Evolutionary conservation across 1,140 invertebrate species (phyloP).

Genomic region (Nephotettix cincticeps): DNA sequence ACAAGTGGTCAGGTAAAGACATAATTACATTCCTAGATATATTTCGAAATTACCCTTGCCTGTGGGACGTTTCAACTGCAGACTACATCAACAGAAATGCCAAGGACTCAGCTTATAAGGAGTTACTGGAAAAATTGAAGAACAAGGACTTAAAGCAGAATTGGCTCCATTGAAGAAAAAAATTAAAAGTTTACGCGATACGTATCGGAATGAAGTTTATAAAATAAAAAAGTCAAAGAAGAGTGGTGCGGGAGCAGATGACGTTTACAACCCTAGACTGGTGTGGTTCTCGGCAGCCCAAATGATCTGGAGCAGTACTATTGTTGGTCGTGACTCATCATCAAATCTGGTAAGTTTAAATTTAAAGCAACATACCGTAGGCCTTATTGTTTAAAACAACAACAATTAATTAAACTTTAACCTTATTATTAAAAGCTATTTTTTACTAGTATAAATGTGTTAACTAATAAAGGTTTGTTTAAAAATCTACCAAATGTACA

Average conservation of each 20-base stretch:
- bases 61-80: no score
- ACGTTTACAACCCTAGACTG: no score
- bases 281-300: no score
- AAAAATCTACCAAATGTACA: neutral
- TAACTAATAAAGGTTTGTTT: neutral
- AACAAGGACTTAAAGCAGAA: no score
- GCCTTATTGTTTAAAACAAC: no score
- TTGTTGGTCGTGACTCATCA: conserved; percentile 15
- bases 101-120: neutral
- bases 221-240: neutral
- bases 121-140: neutral
- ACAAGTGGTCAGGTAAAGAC: neutral
- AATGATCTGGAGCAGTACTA: conserved; percentile 7
- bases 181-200: neutral
- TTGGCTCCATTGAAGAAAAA: no score
- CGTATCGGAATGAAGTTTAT: neutral
- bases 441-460: neutral
- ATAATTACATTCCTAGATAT: neutral
- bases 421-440: neutral
- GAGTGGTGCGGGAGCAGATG: neutral
- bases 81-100: no score
- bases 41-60: neutral
- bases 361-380: no score
- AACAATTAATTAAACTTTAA: neutral
- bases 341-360: conserved; percentile 8